phyloP scores from a whole-genome alignment of 2,113 vertebrate species.

The Indicator maculatus region DNA sequence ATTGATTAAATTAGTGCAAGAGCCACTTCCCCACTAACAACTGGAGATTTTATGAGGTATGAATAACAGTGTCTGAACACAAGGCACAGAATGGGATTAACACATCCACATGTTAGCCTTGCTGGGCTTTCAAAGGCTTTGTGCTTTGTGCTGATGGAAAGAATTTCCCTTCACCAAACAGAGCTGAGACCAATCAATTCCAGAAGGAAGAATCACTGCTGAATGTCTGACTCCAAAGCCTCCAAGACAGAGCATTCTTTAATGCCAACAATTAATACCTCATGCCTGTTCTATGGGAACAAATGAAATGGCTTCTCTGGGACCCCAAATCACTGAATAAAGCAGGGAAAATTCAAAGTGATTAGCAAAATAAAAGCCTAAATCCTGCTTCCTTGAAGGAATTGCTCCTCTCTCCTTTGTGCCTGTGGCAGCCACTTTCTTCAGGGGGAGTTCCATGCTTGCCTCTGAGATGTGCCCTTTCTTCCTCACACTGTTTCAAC shows the following conservation, averaged over 20 bases:
- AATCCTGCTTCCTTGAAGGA: neutral
- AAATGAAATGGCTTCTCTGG: neutral
- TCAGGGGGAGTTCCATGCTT: neutral
- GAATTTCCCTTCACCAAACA: constrained; percentile 24
- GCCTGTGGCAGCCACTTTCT: neutral
- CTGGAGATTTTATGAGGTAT: constrained; percentile 19
- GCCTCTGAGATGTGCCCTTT: neutral
- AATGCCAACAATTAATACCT: neutral
- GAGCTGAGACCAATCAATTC: constrained; percentile 49
- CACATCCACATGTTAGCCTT: neutral
- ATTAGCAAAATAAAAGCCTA: rapidly evolving
- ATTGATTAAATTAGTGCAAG: constrained; percentile 52
- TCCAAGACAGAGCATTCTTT: neutral
- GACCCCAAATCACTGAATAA: neutral
- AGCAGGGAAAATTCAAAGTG: neutral
- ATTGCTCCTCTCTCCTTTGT: neutral
- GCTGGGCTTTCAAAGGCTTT: constrained; percentile 42
- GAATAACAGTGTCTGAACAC: constrained; percentile 25
- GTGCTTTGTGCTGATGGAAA: constrained; percentile 12
- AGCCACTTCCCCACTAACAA: constrained; percentile 2
- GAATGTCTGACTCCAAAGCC: neutral
- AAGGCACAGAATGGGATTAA: constrained; percentile 29
- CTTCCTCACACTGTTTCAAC: neutral
- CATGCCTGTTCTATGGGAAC: neutral
- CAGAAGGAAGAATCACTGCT: constrained; percentile 57